Percentiles rank a stretch among this genome's conserved stretches.
These are phyloP conservation scores for Phaethon lepturus DNA, from an alignment of 2,113 vertebrate species.

Conservation along the genomic window DNA sequence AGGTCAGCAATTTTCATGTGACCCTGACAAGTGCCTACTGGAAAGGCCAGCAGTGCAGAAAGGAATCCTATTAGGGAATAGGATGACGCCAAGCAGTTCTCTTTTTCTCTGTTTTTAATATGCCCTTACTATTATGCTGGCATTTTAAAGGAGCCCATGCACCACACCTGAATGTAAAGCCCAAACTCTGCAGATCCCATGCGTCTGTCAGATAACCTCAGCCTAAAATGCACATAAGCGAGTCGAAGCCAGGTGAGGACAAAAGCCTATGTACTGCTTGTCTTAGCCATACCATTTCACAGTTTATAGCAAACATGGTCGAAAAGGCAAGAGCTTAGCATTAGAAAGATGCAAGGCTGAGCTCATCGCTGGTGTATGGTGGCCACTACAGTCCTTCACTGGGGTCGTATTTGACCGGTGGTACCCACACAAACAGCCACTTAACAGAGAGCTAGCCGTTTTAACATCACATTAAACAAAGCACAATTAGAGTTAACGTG, in stretches of 20 bases:
- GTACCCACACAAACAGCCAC: not conserved
- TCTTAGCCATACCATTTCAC: not conserved
- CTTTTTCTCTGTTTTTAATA: not conserved
- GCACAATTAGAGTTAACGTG: not conserved
- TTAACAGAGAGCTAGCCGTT: not conserved
- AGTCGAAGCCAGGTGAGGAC: not conserved
- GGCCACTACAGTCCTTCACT: not conserved
- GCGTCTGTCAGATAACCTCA: not conserved
- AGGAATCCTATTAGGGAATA: not conserved
- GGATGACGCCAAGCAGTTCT: not conserved
- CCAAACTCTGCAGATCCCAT: not conserved
- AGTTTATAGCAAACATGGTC: not conserved
- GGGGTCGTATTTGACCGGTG: rapidly evolving
- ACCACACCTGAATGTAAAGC: rapidly evolving
- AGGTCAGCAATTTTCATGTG: not conserved
- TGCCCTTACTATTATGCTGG: not conserved
- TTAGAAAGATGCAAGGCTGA: not conserved
- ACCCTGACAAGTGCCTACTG: not conserved
- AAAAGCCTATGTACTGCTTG: not conserved
- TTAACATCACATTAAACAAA: not conserved
- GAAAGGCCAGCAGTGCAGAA: not conserved
- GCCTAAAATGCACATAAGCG: not conserved
- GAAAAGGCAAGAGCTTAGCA: not conserved
- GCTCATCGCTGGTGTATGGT: not conserved
- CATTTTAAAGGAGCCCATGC: not conserved